Conservation (phyloP, 2,113 vertebrate species). For the Phylloscopus whistleri region DNA sequence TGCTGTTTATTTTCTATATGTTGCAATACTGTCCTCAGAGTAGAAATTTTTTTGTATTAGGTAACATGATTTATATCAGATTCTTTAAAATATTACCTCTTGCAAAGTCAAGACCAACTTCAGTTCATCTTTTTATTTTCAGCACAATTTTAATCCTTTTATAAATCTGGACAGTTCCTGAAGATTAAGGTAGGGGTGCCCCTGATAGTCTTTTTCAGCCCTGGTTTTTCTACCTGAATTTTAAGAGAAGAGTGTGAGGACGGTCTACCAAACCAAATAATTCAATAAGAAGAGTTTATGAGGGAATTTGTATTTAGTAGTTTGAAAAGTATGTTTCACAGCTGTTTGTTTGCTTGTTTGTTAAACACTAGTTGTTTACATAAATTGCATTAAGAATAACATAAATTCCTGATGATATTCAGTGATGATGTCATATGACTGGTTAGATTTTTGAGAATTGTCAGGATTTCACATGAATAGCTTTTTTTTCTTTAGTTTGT, state of each 20-base stretch:
- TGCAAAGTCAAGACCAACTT: background rate
- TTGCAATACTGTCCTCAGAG: background rate
- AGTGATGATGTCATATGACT: background rate
- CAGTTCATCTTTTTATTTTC: background rate
- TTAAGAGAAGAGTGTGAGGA: background rate
- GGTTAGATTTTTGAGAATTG: background rate
- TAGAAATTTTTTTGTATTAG: background rate
- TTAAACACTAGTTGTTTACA: background rate
- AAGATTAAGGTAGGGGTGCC: background rate
- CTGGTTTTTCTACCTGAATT: background rate
- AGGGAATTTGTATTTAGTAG: background rate
- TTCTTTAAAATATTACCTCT: background rate
- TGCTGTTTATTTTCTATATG: background rate
- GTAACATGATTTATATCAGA: background rate
- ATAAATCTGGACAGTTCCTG: background rate
- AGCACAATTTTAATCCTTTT: background rate
- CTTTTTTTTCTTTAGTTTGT: background rate
- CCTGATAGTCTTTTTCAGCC: background rate
- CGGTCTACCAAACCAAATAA: background rate
- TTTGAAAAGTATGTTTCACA: background rate
- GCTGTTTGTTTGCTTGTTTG: background rate
- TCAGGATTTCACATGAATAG: background rate
- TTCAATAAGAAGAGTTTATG: background rate
- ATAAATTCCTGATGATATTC: background rate
- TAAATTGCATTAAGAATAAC: background rate